Conservation (phyloP, 2,888 invertebrate species). For the Brachynemurus nebulosus region DNA sequence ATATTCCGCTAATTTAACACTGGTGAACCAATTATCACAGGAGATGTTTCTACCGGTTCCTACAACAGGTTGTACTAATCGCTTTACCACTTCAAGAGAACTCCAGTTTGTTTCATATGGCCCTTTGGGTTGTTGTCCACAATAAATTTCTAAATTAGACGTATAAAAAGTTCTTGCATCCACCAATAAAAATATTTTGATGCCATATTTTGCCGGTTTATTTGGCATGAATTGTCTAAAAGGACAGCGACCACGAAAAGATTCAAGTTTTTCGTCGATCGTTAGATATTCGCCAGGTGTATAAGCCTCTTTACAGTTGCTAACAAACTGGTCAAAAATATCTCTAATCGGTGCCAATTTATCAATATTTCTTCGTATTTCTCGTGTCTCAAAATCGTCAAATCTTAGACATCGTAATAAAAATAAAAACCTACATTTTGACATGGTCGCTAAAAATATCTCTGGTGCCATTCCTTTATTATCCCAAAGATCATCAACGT, state of each 20-base stretch:
- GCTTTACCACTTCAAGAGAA: slow-evolving; percentile 15
- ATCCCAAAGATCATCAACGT: slow-evolving; percentile 5
- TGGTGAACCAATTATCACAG: slow-evolving; percentile 20
- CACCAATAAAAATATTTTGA: slow-evolving; percentile 20
- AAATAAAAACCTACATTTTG: slow-evolving; percentile 14
- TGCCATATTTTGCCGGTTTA: slow-evolving; percentile 21
- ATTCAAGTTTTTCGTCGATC: slow-evolving; percentile 18
- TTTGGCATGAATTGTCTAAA: slow-evolving; percentile 21
- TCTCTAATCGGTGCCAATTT: slow-evolving; percentile 16
- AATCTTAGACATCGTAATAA: slow-evolving; percentile 14
- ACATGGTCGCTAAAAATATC: slow-evolving; percentile 17
- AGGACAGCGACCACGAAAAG: slow-evolving; percentile 20
- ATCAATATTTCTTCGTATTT: slow-evolving; percentile 10
- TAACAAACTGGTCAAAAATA: slow-evolving; percentile 19
- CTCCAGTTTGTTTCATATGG: slow-evolving; percentile 14
- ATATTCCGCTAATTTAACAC: slow-evolving; percentile 15
- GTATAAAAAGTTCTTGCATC: slow-evolving; percentile 20
- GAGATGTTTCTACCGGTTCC: slow-evolving; percentile 16
- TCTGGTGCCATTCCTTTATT: slow-evolving; percentile 13
- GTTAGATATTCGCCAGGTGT: slow-evolving; percentile 17
- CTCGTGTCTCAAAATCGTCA: slow-evolving; percentile 12
- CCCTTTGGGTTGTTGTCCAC: slow-evolving; percentile 20
- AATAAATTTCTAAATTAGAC: slow-evolving; percentile 19
- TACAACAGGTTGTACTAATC: slow-evolving; percentile 11
- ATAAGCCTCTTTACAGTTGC: slow-evolving; percentile 18